Evolutionary conservation across 2,797 vertebrate species (phyloP).

Genomic region (Diceros bicornis): DNA sequence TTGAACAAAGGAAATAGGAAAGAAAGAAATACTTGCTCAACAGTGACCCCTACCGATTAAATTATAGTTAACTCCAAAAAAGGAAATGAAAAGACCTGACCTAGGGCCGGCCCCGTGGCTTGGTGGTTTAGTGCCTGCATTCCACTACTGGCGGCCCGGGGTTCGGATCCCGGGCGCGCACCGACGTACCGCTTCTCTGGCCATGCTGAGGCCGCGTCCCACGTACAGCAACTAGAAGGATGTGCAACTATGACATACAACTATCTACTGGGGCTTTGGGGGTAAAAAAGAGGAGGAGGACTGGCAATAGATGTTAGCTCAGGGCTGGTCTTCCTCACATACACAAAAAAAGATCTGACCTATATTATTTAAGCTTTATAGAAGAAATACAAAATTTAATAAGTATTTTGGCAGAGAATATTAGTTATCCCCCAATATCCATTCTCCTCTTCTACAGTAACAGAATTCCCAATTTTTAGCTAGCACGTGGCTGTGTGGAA

Average conservation of each 20-base stretch:
- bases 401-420: not conserved
- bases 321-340: not conserved
- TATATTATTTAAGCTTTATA: conserved; percentile 28
- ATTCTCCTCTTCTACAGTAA: not conserved
- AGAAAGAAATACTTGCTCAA: conserved; percentile 38
- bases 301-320: no score
- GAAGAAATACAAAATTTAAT: not conserved
- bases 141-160: no score
- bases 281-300: no score
- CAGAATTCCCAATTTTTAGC: not conserved
- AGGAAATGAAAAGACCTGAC: not conserved
- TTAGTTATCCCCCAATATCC: not conserved
- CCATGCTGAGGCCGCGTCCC: no score
- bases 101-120: no score
- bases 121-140: no score
- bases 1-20: not conserved
- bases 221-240: no score
- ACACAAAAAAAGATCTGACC: conserved; percentile 18
- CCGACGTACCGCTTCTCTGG: no score
- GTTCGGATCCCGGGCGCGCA: no score
- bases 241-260: no score
- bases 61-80: conserved; percentile 30
- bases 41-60: conserved; percentile 61
- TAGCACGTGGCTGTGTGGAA: not conserved
- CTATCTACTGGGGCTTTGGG: no score